Conservation (phyloP, 2,888 invertebrate genomes). For the Adelognathus sp. region DNA sequence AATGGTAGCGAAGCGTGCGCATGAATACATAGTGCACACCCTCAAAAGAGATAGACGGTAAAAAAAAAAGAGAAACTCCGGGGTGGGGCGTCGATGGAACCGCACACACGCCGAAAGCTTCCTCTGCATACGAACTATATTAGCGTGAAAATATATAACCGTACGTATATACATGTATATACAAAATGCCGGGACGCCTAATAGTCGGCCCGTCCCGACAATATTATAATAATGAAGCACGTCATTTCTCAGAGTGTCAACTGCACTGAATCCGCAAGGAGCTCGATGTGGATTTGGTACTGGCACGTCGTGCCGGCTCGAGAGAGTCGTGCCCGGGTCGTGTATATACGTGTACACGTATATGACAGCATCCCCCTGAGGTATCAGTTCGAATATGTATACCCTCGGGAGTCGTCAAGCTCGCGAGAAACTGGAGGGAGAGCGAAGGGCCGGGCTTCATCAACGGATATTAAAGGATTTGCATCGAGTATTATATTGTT, state of each 20-base stretch:
- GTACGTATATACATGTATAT: background rate
- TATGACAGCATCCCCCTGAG: conserved; percentile 39
- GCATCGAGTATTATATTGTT: conserved; percentile 79
- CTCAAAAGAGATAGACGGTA: conserved; percentile 40
- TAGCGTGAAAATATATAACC: background rate
- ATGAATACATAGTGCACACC: conserved; percentile 72
- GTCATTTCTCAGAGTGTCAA: conserved; percentile 81
- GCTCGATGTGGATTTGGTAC: conserved; percentile 63
- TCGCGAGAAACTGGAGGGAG: conserved; percentile 17
- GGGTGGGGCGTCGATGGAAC: conserved; percentile 32
- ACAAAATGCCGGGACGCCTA: conserved; percentile 43
- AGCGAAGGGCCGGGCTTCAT: conserved; percentile 74
- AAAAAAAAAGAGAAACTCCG: conserved; percentile 11
- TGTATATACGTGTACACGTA: conserved; percentile 28
- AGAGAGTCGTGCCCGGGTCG: conserved; percentile 27
- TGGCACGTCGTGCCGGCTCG: conserved; percentile 71
- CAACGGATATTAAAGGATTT: conserved; percentile 81
- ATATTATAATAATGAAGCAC: conserved; percentile 78
- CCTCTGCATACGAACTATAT: conserved; percentile 25
- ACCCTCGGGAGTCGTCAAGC: conserved; percentile 77
- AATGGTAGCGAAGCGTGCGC: conserved; percentile 72
- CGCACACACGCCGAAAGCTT: conserved; percentile 28
- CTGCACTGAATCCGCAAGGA: conserved; percentile 77
- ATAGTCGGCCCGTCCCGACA: conserved; percentile 61
- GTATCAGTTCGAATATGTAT: conserved; percentile 62